Conservation (phyloP, 2,888 invertebrate genomes). For the Nebria salina region DNA sequence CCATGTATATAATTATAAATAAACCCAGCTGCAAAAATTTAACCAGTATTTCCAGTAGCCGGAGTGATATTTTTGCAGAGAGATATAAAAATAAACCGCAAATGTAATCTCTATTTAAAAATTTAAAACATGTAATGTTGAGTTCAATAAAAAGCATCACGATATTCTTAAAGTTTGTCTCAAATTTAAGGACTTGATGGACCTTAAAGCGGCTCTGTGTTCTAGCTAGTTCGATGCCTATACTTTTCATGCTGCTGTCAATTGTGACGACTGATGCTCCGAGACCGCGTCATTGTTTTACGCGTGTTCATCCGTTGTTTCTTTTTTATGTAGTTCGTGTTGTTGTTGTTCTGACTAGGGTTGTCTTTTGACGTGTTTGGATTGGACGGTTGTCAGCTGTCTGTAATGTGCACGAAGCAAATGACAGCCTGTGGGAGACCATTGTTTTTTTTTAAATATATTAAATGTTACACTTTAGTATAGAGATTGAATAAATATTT, state of each 20-base stretch:
- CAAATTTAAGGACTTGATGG: not conserved
- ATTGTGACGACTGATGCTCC: constrained; percentile 26
- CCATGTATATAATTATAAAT: too few species aligned
- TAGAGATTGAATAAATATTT: not conserved
- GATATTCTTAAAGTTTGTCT: not conserved
- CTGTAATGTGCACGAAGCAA: constrained; percentile 23
- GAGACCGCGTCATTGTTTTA: constrained; percentile 31
- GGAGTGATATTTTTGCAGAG: too few species aligned
- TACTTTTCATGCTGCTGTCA: constrained; percentile 22
- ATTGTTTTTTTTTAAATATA: constrained; percentile 12
- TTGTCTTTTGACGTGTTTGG: constrained; percentile 15
- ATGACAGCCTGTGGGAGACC: constrained; percentile 33
- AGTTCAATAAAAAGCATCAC: not conserved
- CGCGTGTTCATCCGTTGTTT: constrained; percentile 21
- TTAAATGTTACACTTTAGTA: constrained; percentile 4
- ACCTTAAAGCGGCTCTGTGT: not conserved
- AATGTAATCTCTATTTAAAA: too few species aligned
- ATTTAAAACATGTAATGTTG: not conserved
- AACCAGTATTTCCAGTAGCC: too few species aligned
- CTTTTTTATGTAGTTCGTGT: constrained; percentile 9
- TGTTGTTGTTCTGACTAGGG: constrained; percentile 8
- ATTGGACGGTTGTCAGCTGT: constrained; percentile 40
- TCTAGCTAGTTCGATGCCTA: not conserved
- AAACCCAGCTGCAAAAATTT: too few species aligned
- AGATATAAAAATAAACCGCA: too few species aligned